Evolutionary conservation across 2,113 vertebrate species (phyloP).

Genomic region (Cheirogaleus medius): DNA sequence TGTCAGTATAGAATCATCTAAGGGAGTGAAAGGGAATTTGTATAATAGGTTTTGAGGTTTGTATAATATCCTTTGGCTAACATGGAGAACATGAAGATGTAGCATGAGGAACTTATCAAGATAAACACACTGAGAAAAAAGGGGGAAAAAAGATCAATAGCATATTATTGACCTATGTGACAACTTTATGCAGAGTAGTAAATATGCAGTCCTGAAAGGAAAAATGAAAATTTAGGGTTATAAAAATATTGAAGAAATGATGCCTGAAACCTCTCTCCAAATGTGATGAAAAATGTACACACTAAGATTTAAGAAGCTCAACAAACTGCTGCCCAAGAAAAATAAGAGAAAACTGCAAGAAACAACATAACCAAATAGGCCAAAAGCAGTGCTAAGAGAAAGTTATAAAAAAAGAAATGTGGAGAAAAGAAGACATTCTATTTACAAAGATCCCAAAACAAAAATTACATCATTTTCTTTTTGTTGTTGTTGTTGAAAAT

Average conservation of each 20-base stretch:
- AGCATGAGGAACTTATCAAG: not conserved
- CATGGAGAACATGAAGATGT: not conserved
- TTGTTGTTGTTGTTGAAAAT: not conserved
- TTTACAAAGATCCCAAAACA: not conserved
- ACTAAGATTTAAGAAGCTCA: not conserved
- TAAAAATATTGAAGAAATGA: not conserved
- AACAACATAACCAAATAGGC: not conserved
- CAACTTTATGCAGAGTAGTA: not conserved
- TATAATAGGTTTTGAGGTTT: not conserved
- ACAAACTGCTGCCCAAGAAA: not conserved
- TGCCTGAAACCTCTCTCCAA: not conserved
- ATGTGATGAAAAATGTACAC: not conserved
- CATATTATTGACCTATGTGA: not conserved
- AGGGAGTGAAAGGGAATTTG: not conserved
- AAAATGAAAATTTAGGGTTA: too few relatives aligned
- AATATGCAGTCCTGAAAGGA: not conserved
- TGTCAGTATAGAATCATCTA: not conserved
- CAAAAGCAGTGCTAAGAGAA: not conserved
- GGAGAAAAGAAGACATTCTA: not conserved
- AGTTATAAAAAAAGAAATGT: not conserved
- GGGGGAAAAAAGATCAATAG: not conserved
- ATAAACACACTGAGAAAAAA: not conserved
- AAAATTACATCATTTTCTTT: not conserved
- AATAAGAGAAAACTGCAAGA: not conserved
- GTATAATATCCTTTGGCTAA: not conserved